Conservation (phyloP, 2,113 vertebrate species). For the Tichodroma muraria region DNA sequence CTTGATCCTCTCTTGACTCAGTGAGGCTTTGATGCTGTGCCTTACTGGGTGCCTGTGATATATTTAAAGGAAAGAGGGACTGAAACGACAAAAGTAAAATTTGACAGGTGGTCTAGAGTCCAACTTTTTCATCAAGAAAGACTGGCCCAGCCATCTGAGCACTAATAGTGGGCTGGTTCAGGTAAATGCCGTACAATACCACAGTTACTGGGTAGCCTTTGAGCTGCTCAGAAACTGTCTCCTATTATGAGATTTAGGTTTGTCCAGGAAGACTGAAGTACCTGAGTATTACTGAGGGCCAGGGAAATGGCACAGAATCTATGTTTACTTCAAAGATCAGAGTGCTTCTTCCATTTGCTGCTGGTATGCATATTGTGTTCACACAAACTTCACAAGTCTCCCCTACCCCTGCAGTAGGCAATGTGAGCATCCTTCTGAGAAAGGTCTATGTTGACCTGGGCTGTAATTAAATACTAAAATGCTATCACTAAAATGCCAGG, state of each 20-base stretch:
- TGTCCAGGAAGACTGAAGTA: not conserved
- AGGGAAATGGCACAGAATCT: not conserved
- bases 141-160: not conserved
- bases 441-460: not conserved
- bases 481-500: not conserved
- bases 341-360: not conserved
- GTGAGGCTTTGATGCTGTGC: not conserved
- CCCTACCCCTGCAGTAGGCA: not conserved
- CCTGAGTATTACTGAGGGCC: not conserved
- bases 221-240: not conserved
- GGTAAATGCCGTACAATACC: accelerated
- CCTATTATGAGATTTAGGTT: not conserved
- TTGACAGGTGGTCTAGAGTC: not conserved
- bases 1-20: not conserved
- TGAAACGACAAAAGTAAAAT: not conserved
- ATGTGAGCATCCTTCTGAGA: not conserved
- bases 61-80: not conserved
- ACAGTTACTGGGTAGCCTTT: not conserved
- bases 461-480: not conserved
- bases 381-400: not conserved
- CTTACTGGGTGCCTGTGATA: not conserved
- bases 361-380: not conserved
- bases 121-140: not conserved
- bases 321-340: not conserved
- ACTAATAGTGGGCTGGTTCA: not conserved